Conservation (phyloP, 2,888 invertebrate genomes). For the Ichneumoninae sp. region DNA sequence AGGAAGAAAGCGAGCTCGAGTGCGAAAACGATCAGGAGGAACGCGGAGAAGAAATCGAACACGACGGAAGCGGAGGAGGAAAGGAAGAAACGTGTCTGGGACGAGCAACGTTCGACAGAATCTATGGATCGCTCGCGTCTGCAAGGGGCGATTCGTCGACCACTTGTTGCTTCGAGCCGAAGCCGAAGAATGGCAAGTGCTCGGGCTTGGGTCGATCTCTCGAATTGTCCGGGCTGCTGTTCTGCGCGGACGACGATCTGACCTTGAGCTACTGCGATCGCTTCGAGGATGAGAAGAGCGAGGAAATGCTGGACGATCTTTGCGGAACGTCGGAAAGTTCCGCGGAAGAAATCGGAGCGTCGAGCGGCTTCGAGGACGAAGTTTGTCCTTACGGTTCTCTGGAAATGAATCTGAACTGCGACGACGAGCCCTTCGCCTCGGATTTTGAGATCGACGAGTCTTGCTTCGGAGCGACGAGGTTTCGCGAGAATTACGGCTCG, state of each 20-base stretch:
- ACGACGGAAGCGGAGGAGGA: conserved; percentile 5
- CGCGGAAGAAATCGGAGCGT: not conserved
- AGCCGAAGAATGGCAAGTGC: not conserved
- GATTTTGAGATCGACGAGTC: conserved; percentile 52
- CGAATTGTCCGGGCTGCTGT: conserved; percentile 19
- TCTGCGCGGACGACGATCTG: conserved; percentile 45
- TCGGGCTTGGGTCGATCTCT: not conserved
- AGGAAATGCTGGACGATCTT: not conserved
- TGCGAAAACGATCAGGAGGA: conserved; percentile 3
- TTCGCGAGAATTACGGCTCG: conserved; percentile 27
- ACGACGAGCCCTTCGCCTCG: conserved; percentile 21
- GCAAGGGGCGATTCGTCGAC: not conserved
- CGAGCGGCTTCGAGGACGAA: not conserved
- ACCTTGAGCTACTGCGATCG: conserved; percentile 40
- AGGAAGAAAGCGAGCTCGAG: not conserved
- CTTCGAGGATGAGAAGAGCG: not conserved
- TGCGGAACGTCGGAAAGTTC: not conserved
- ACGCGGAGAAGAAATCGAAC: not conserved
- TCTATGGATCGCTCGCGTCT: not conserved
- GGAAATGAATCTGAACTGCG: conserved; percentile 26
- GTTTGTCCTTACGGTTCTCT: conserved; percentile 4
- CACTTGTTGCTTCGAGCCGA: not conserved
- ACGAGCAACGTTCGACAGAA: not conserved
- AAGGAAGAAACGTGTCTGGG: not conserved
- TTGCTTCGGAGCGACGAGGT: not conserved